phyloP scores from a whole-genome alignment of 2,797 vertebrate genomes.

The Megalops cyprinoides region DNA sequence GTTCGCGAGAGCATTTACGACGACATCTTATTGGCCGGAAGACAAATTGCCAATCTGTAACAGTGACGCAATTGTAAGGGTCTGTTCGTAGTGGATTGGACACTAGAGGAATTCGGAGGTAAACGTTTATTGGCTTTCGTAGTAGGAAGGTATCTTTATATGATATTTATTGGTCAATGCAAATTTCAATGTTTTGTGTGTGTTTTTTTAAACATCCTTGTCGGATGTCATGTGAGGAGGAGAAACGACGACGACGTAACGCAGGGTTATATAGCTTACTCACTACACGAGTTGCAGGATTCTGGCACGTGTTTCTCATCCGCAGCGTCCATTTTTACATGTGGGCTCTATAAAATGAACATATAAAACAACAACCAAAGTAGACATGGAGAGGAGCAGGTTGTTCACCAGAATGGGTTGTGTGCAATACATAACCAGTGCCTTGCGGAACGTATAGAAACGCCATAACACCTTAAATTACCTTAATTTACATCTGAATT shows the following conservation, averaged over 20 bases:
- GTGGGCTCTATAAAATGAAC: too few relatives aligned
- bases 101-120: background rate
- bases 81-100: slow-evolving; percentile 34
- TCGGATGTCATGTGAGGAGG: background rate
- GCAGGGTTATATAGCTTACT: too few relatives aligned
- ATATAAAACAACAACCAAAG: too few relatives aligned
- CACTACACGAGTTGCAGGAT: too few relatives aligned
- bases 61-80: slow-evolving; percentile 47
- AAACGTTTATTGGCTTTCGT: slow-evolving; percentile 53
- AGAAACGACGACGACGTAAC: background rate
- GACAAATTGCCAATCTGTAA: slow-evolving; percentile 26
- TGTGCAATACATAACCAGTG: too few relatives aligned
- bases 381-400: too few relatives aligned
- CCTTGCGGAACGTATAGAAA: too few relatives aligned
- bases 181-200: background rate
- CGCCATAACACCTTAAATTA: too few relatives aligned
- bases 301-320: too few relatives aligned
- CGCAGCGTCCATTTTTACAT: too few relatives aligned
- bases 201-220: background rate
- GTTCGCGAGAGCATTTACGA: slow-evolving; percentile 38
- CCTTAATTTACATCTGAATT: too few relatives aligned
- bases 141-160: background rate
- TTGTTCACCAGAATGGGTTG: too few relatives aligned
- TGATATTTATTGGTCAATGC: slow-evolving; percentile 31
- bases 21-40: slow-evolving; percentile 58